A percentile compares a stretch with the other conserved stretches of the same genome.
Conservation (phyloP, 1,140 invertebrate genomes). For the Tachypleus tridentatus region DNA sequence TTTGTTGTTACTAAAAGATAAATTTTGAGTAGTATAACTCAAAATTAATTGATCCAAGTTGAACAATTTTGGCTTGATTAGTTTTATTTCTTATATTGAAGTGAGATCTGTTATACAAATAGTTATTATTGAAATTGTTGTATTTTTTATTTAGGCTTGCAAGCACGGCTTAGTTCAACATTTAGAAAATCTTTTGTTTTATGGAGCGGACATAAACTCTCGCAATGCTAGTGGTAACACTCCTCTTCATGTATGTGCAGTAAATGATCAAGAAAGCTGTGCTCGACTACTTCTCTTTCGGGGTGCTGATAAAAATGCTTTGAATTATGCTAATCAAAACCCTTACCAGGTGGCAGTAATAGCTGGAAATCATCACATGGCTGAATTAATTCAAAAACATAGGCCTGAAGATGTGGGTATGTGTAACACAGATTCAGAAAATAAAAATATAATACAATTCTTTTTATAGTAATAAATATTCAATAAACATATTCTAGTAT, state of each 20-base stretch:
- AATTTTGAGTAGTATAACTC: too few species aligned
- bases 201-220: slow-evolving; percentile 95
- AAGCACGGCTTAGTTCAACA: slow-evolving; percentile 92
- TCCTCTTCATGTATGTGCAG: slow-evolving; percentile 93
- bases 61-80: too few species aligned
- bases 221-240: slow-evolving; percentile 92
- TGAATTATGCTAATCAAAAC: slow-evolving; percentile 96
- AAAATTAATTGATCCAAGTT: too few species aligned
- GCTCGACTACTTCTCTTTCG: slow-evolving; percentile 88
- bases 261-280: slow-evolving; percentile 95
- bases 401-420: slow-evolving; percentile 65
- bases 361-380: slow-evolving; percentile 85
- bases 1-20: too few species aligned
- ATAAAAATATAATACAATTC: too few species aligned
- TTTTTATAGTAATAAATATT: too few species aligned
- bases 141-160: slow-evolving; percentile 57
- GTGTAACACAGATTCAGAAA: not conserved
- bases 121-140: too few species aligned
- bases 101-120: too few species aligned
- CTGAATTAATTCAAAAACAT: slow-evolving; percentile 90
- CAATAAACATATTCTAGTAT: too few species aligned
- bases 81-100: too few species aligned
- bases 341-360: slow-evolving; percentile 96
- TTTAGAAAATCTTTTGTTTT: slow-evolving; percentile 93
- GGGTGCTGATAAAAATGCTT: slow-evolving; percentile 79